These are phyloP conservation scores for Amiota mariae DNA, from an alignment of 2,888 invertebrate species.

Conservation along the genomic window DNA sequence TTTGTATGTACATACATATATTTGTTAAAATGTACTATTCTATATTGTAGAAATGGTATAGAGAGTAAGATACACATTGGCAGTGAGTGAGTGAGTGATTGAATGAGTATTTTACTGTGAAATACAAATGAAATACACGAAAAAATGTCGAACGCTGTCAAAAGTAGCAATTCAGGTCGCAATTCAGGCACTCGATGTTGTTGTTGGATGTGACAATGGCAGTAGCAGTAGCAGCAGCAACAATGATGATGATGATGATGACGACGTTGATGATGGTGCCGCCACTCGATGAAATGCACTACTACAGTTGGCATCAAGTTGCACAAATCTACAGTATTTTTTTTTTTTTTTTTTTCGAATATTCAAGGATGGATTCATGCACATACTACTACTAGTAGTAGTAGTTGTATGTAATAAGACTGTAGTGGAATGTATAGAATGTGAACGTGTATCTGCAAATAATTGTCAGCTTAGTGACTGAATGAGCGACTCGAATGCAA, in stretches of 20 bases:
- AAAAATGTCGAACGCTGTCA: constrained; percentile 64
- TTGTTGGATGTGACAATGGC: not conserved
- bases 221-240: constrained; percentile 34
- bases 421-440: not conserved
- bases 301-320: too few species aligned
- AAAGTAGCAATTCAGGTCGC: constrained; percentile 65
- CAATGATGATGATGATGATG: too few species aligned
- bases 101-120: constrained; percentile 47
- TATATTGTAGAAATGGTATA: too few species aligned
- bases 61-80: too few species aligned
- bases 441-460: constrained; percentile 60
- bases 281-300: too few species aligned
- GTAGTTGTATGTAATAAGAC: not conserved
- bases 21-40: too few species aligned
- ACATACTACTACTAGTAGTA: not conserved
- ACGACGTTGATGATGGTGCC: too few species aligned
- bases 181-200: constrained; percentile 30
- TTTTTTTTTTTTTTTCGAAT: too few species aligned
- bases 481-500: constrained; percentile 46
- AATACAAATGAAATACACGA: constrained; percentile 56
- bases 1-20: not conserved
- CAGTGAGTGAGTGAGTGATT: too few species aligned
- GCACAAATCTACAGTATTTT: not conserved
- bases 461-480: constrained; percentile 65
- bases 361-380: not conserved